Conservation (phyloP, 2,888 invertebrate genomes). For the Sthenelais limicola region DNA sequence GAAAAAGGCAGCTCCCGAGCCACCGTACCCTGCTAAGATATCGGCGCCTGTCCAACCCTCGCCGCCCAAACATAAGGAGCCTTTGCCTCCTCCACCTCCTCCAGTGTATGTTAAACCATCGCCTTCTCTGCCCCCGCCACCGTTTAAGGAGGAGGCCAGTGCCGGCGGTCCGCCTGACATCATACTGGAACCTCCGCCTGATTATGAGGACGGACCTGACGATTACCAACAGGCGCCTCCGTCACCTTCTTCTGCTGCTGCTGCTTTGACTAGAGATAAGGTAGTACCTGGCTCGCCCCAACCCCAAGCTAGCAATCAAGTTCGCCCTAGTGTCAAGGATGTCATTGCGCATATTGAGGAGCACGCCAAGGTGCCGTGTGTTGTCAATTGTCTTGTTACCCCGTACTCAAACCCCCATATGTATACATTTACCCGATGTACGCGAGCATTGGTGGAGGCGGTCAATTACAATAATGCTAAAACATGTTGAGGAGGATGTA, state of each 20-base stretch:
- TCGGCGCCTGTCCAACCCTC: background rate
- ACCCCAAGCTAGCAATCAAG: background rate
- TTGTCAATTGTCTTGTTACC: background rate
- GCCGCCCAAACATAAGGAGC: background rate
- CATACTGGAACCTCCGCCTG: constrained; percentile 19
- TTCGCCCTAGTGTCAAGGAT: constrained; percentile 26
- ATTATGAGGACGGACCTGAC: background rate
- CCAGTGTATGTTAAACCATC: too few relatives aligned
- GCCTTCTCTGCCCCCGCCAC: background rate
- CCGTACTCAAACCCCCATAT: too few relatives aligned
- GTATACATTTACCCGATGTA: background rate
- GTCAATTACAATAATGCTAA: background rate
- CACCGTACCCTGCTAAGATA: background rate
- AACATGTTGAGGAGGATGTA: constrained; percentile 26
- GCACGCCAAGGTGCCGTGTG: constrained; percentile 23
- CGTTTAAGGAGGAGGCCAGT: background rate
- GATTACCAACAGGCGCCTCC: background rate
- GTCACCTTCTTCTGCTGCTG: too few relatives aligned
- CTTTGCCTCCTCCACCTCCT: background rate
- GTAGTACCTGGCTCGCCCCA: constrained; percentile 5
- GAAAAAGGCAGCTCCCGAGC: background rate
- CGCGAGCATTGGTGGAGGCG: background rate
- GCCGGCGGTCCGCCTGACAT: background rate
- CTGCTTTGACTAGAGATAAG: background rate
- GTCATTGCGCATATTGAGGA: constrained; percentile 19